Conservation (phyloP, 1,140 invertebrate species). For the Scaptomyza montana region DNA sequence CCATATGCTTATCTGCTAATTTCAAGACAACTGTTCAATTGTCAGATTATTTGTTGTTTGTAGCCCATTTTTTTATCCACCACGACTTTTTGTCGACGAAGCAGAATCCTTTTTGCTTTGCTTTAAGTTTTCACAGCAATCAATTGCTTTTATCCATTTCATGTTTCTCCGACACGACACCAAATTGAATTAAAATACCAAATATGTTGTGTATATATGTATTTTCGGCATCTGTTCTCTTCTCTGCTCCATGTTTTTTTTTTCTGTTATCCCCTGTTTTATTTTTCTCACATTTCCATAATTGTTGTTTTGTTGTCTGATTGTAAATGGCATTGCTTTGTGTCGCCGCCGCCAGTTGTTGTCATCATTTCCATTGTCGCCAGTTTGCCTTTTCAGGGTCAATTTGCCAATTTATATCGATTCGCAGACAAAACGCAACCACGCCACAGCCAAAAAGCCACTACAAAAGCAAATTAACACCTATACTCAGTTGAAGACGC, state of each 20-base stretch:
- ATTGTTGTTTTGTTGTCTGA: conserved; percentile 60
- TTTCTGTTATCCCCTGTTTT: background rate
- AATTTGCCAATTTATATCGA: conserved; percentile 75
- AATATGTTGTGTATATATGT: conserved; percentile 44
- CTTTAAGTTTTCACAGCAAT: conserved; percentile 9
- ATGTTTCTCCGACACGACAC: conserved; percentile 29
- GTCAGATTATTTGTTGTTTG: too few species aligned
- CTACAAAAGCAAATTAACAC: conserved; percentile 54
- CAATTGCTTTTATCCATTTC: conserved; percentile 51
- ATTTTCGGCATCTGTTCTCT: conserved; percentile 27
- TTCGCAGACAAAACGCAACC: conserved; percentile 26
- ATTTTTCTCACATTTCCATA: conserved; percentile 65
- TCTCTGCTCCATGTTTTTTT: background rate
- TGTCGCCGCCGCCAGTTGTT: conserved; percentile 51
- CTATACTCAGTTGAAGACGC: conserved; percentile 32
- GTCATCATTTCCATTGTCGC: conserved; percentile 18
- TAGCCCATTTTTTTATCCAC: too few species aligned
- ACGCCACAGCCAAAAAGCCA: conserved; percentile 23
- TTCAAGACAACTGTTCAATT: too few species aligned
- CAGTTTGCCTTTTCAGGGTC: conserved; percentile 57
- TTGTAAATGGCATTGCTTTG: conserved; percentile 46
- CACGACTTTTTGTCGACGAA: background rate
- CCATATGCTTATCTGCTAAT: too few species aligned
- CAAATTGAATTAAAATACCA: conserved; percentile 76
- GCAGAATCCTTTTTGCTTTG: conserved; percentile 10